Base-by-base conservation (phyloP, 2,888 invertebrate species). In the Neoaliturus tenellus region DNA sequence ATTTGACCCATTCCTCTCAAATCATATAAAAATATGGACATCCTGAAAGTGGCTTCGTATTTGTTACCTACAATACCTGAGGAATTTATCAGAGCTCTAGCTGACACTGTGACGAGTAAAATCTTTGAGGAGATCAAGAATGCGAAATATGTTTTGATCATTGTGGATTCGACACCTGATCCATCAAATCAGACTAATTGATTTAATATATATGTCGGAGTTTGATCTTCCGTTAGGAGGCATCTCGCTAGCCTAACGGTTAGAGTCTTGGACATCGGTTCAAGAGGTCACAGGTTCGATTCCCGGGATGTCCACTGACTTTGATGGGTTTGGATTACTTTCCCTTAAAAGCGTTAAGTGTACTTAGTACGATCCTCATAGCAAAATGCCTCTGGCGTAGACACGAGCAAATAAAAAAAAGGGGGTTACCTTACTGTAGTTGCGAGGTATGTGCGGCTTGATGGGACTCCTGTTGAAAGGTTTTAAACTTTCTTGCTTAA, bases 1-100 rank as follows among this genome's bases (percentile, higher is more conserved):
- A 82, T 89, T 87, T 82, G 88, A 89, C 85, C 87, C 88, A 6
- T 89, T 89, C 83, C n/a, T n/a, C n/a, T n/a, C n/a, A n/a, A n/a
- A n/a, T n/a, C 89, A 89, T 85, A 85, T 89, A 83, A 80, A 86
- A 86, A 71, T 85, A 85, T 85, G 88, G 86, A 20, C 88, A 88
- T 85, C 85, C 55, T 35, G 87, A 86, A 80, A 87, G 85, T 82
- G 88, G 87, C 87, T 85, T 85, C 90, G 80, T 88, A 87, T 86
- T 85, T 87, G 83, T 86, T 86, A 78, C 87, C 87, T 20, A 88
- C 86, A 85, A 89, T 88, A 31, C 88, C 88, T 86, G 87, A 89
- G 80, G 88, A 89, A 86, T 88, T 89, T 86, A 88, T 88, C 87
- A 83, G 88, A 14, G 51, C 89, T 84, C 89, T 89, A 87, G 87